Conservation (phyloP, 2,888 invertebrate genomes). For the Tinea trinotella region DNA sequence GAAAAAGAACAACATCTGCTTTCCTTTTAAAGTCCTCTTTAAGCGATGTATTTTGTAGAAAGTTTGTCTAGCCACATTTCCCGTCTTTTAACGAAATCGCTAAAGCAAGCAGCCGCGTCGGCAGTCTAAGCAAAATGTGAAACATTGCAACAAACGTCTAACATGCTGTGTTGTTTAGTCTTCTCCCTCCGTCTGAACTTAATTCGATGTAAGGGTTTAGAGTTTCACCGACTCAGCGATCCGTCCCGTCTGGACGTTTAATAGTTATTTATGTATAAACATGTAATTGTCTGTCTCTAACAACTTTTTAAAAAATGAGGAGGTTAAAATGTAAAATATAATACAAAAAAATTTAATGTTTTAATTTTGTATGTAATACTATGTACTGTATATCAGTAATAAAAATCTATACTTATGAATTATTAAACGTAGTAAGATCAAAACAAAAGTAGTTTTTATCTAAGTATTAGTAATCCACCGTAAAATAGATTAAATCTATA, state of each 20-base stretch:
- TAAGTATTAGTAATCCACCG: no score
- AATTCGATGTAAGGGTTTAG: conserved; percentile 12
- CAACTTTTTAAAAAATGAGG: not conserved
- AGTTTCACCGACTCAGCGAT: not conserved
- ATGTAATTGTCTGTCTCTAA: not conserved
- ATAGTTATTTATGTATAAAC: not conserved
- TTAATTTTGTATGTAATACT: no score
- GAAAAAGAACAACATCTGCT: not conserved
- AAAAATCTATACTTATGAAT: no score
- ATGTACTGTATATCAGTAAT: no score
- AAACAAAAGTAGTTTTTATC: no score
- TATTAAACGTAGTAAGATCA: no score
- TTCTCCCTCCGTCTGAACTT: conserved; percentile 4
- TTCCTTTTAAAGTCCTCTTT: not conserved
- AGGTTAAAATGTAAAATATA: no score
- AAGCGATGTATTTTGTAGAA: conserved; percentile 15
- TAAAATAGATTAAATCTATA: no score
- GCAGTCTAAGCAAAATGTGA: conserved; percentile 13
- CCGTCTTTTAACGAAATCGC: conserved; percentile 33
- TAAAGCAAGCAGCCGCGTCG: conserved; percentile 21
- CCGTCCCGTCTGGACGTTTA: conserved; percentile 13
- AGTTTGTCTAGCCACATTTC: conserved; percentile 26
- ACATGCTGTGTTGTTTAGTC: conserved; percentile 8
- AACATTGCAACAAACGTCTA: conserved; percentile 13
- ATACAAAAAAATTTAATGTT: no score